Conservation (phyloP, 2,888 invertebrate species). For the Unio delphinus region DNA sequence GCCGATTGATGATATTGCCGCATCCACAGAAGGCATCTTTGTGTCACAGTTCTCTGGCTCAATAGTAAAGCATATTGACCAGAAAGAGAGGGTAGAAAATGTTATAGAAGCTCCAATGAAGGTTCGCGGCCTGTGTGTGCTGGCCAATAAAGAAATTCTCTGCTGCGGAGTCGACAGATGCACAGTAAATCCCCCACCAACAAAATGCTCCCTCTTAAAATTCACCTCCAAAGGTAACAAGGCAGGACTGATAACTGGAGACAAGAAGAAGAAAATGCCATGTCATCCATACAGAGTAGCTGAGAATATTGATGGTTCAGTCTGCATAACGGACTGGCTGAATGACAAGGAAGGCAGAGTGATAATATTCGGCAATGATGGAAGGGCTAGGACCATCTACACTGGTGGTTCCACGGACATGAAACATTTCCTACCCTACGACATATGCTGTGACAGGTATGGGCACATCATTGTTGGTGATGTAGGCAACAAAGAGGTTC, state of each 20-base stretch:
- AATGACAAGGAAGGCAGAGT: slow-evolving; percentile 35
- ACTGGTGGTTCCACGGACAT: slow-evolving; percentile 21
- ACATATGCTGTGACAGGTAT: slow-evolving; percentile 28
- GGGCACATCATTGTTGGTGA: slow-evolving; percentile 34
- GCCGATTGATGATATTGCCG: slow-evolving; percentile 32
- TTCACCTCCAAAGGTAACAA: slow-evolving; percentile 36
- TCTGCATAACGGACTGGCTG: slow-evolving; percentile 33
- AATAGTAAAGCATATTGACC: slow-evolving; percentile 22
- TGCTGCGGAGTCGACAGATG: slow-evolving; percentile 35
- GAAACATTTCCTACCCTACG: slow-evolving; percentile 29
- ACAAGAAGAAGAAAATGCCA: slow-evolving; percentile 27
- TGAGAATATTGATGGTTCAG: slow-evolving; percentile 35
- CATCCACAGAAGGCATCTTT: slow-evolving; percentile 22
- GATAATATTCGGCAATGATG: slow-evolving; percentile 31
- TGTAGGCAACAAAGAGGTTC: slow-evolving; percentile 29
- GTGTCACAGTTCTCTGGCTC: slow-evolving; percentile 30
- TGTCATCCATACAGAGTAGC: slow-evolving; percentile 33
- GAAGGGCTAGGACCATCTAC: slow-evolving; percentile 36
- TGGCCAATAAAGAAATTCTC: slow-evolving; percentile 22
- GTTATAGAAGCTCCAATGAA: slow-evolving; percentile 31
- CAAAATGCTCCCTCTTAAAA: slow-evolving; percentile 31
- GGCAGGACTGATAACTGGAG: slow-evolving; percentile 31
- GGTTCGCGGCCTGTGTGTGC: slow-evolving; percentile 26
- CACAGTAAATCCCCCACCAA: slow-evolving; percentile 25
- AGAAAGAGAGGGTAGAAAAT: slow-evolving; percentile 24